A percentile compares a stretch with the other conserved stretches of the same genome.
Evolutionary conservation across 1,140 invertebrate genomes (phyloP).

Genomic region (Diachasmimorpha longicaudata): DNA sequence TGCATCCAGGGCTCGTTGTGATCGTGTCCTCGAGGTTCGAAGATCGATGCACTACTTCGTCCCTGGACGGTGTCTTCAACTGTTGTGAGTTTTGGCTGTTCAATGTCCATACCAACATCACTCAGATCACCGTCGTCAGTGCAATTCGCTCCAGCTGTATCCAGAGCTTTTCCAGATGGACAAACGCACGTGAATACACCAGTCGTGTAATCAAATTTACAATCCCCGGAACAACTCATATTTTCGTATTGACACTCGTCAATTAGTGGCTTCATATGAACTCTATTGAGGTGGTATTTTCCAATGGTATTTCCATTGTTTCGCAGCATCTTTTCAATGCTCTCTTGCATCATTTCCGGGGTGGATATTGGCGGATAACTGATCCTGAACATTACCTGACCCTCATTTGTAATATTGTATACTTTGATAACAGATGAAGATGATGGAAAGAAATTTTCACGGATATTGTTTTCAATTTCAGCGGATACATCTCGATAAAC

Average conservation of each 20-base stretch:
- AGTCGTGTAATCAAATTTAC: slow-evolving; percentile 72
- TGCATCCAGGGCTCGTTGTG: slow-evolving; percentile 36
- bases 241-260: slow-evolving; percentile 80
- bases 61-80: slow-evolving; percentile 44
- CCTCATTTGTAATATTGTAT: slow-evolving; percentile 64
- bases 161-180: slow-evolving; percentile 63
- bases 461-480: slow-evolving; percentile 67
- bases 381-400: slow-evolving; percentile 53
- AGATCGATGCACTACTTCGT: slow-evolving; percentile 54
- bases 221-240: slow-evolving; percentile 77
- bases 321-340: slow-evolving; percentile 47
- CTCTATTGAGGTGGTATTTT: slow-evolving; percentile 46
- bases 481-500: slow-evolving; percentile 68
- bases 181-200: slow-evolving; percentile 74
- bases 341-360: slow-evolving; percentile 44
- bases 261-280: slow-evolving; percentile 58
- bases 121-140: slow-evolving; percentile 43
- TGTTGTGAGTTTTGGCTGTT: slow-evolving; percentile 31
- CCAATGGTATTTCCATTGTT: slow-evolving; percentile 46
- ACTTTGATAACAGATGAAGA: slow-evolving; percentile 67
- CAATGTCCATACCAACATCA: slow-evolving; percentile 43
- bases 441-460: slow-evolving; percentile 46
- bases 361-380: slow-evolving; percentile 45
- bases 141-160: slow-evolving; percentile 60
- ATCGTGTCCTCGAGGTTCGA: slow-evolving; percentile 49